These are phyloP conservation scores for Drosophila neotestacea DNA, from an alignment of 2,888 invertebrate genomes.

Conservation along the genomic window DNA sequence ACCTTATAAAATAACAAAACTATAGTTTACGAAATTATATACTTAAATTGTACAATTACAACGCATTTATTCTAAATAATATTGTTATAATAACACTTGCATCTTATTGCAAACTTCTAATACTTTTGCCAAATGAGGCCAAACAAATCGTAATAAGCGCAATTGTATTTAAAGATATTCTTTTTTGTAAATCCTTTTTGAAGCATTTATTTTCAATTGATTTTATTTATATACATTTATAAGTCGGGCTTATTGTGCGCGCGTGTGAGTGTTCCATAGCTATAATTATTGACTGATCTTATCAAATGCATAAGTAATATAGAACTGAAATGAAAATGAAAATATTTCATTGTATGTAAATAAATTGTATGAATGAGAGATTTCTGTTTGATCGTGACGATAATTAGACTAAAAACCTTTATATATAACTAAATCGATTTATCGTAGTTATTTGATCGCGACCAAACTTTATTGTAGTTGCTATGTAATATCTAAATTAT, in stretches of 20 bases:
- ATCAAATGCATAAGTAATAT: slow-evolving; percentile 49
- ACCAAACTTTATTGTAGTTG: slow-evolving; percentile 65
- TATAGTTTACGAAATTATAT: slow-evolving; percentile 64
- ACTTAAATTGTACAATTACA: slow-evolving; percentile 74
- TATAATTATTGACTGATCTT: slow-evolving; percentile 53
- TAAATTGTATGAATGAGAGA: slow-evolving; percentile 54
- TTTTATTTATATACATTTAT: slow-evolving; percentile 62
- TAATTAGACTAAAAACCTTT: slow-evolving; percentile 44
- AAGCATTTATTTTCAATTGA: slow-evolving; percentile 61
- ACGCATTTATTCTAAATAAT: slow-evolving; percentile 63
- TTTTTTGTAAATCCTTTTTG: slow-evolving; percentile 63
- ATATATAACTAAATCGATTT: slow-evolving; percentile 45
- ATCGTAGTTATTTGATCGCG: slow-evolving; percentile 61
- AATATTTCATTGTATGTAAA: slow-evolving; percentile 57
- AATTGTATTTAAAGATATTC: slow-evolving; percentile 64
- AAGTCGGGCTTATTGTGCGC: slow-evolving; percentile 55
- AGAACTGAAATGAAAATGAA: slow-evolving; percentile 30
- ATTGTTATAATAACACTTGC: slow-evolving; percentile 71
- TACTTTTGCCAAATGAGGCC: slow-evolving; percentile 60
- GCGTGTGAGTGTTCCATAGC: slow-evolving; percentile 44
- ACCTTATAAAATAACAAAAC: slow-evolving; percentile 52
- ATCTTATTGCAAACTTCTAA: slow-evolving; percentile 49
- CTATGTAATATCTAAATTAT: slow-evolving; percentile 46
- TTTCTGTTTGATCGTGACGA: slow-evolving; percentile 40
- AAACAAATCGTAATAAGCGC: slow-evolving; percentile 51